Evolutionary conservation across 2,888 invertebrate species (phyloP).

Genomic region (Bugula neritina): DNA sequence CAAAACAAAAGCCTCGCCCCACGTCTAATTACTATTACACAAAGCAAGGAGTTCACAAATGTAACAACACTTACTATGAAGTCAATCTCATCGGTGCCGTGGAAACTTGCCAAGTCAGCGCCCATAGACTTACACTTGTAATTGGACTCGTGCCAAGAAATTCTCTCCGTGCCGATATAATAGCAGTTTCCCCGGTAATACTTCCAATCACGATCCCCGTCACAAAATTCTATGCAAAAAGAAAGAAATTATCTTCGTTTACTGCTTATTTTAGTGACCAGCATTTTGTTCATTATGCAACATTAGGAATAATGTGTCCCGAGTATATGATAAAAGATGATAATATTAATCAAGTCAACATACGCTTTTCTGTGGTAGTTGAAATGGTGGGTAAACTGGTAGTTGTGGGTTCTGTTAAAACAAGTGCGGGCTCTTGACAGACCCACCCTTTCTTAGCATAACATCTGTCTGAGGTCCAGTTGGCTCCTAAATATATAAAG

Average conservation of each 20-base stretch:
- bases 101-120: not conserved
- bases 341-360: too few species aligned
- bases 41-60: too few species aligned
- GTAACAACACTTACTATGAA: slow-evolving; percentile 6
- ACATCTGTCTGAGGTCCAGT: slow-evolving; percentile 20
- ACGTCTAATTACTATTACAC: too few species aligned
- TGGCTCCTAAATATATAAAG: slow-evolving; percentile 7
- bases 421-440: not conserved
- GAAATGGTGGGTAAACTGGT: not conserved
- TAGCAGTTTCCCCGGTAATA: slow-evolving; percentile 7
- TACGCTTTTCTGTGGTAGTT: not conserved
- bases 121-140: not conserved
- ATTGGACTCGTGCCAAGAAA: slow-evolving; percentile 21
- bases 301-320: not conserved
- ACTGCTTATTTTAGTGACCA: not conserved
- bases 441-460: slow-evolving; percentile 6
- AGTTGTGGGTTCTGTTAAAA: not conserved
- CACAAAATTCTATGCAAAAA: not conserved
- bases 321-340: not conserved
- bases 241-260: not conserved
- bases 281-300: too few species aligned
- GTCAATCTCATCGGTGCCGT: slow-evolving; percentile 9
- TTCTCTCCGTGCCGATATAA: not conserved
- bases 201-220: slow-evolving; percentile 12
- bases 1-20: too few species aligned